A percentile compares a stretch with the other conserved stretches of the same genome.
Evolutionary conservation across 2,888 invertebrate genomes (phyloP).

Genomic region (Conistra vaccinii): DNA sequence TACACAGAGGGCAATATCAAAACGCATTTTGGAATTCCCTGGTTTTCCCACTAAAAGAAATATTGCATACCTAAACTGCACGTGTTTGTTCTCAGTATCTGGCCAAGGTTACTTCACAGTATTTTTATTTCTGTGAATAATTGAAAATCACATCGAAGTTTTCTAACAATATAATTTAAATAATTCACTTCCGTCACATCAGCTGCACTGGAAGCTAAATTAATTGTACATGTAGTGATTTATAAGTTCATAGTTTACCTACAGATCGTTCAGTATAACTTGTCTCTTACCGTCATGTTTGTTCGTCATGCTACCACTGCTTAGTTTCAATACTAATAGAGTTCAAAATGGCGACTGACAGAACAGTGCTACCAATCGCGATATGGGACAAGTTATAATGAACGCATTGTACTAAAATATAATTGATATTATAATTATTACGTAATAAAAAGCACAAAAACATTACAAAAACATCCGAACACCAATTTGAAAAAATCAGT

Average conservation of each 20-base stretch:
- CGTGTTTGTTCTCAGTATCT: constrained; percentile 45
- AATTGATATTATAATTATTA: neutral
- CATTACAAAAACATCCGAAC: neutral
- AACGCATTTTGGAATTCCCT: constrained; percentile 11
- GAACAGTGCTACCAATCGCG: too few species aligned
- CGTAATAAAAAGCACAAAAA: neutral
- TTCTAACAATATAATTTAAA: neutral
- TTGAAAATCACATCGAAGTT: neutral
- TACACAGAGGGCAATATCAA: too few species aligned
- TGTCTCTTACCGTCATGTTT: too few species aligned
- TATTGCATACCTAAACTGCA: constrained; percentile 36
- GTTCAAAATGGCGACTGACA: too few species aligned
- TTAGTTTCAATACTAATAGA: too few species aligned
- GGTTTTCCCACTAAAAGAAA: constrained; percentile 8
- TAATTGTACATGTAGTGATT: neutral
- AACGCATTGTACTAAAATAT: too few species aligned
- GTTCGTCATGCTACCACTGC: too few species aligned
- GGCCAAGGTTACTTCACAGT: constrained; percentile 27
- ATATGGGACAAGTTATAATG: too few species aligned
- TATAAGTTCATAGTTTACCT: too few species aligned
- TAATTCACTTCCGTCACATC: constrained; percentile 1
- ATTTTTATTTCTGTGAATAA: constrained; percentile 26
- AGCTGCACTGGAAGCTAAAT: neutral
- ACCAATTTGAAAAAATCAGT: neutral
- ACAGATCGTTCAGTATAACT: too few species aligned